Evolutionary conservation across 2,888 invertebrate species (phyloP).

Genomic region (Apodemia duryi): DNA sequence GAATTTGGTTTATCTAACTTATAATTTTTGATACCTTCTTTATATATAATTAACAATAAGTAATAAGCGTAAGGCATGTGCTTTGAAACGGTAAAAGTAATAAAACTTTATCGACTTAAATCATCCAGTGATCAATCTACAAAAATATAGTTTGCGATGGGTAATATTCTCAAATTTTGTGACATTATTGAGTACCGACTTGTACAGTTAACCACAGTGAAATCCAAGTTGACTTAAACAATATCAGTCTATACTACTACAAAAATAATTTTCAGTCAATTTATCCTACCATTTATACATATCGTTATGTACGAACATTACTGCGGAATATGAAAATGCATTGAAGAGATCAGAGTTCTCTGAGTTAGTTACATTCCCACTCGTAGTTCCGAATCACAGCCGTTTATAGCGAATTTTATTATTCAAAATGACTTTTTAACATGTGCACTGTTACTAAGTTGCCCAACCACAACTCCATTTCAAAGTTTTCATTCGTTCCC

Average conservation of each 20-base stretch:
- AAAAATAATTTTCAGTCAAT: slow-evolving; percentile 79
- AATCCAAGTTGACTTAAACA: slow-evolving; percentile 50
- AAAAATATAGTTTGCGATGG: no score
- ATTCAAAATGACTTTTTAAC: slow-evolving; percentile 3
- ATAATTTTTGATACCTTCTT: no score
- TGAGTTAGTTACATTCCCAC: slow-evolving; percentile 37
- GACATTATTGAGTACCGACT: background rate
- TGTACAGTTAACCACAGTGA: slow-evolving; percentile 30
- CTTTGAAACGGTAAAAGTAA: no score
- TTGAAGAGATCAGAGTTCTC: slow-evolving; percentile 60
- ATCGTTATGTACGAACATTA: slow-evolving; percentile 44
- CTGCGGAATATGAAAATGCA: slow-evolving; percentile 62
- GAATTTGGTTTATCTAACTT: no score
- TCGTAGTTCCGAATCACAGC: slow-evolving; percentile 41
- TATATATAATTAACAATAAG: no score
- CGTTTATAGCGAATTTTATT: slow-evolving; percentile 29
- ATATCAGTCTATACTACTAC: slow-evolving; percentile 79
- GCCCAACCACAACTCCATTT: slow-evolving; percentile 84
- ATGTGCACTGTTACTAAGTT: slow-evolving; percentile 33
- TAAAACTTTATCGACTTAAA: no score
- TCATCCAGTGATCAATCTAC: no score
- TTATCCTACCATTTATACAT: slow-evolving; percentile 66
- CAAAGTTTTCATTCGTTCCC: slow-evolving; percentile 90
- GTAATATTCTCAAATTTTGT: background rate
- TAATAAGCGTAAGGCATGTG: no score